Evolutionary conservation across 2,113 vertebrate species (phyloP).

Genomic region (Catharus bicknelli): DNA sequence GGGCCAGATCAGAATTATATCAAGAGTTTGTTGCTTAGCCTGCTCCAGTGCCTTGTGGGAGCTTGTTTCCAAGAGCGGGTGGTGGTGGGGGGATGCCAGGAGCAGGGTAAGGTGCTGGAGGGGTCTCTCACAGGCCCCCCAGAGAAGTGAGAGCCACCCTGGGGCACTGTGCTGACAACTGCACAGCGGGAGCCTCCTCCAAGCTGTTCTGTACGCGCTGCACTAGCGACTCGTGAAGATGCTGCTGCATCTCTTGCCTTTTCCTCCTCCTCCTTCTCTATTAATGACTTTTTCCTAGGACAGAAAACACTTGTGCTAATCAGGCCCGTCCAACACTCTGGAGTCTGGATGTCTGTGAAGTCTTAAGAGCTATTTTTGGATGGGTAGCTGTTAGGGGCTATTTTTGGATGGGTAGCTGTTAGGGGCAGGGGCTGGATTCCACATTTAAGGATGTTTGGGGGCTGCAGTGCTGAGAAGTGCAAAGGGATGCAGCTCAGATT

Average conservation of each 20-base stretch:
- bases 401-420: not conserved
- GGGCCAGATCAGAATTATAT: not conserved
- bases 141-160: not conserved
- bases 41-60: not conserved
- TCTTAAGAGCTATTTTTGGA: not conserved
- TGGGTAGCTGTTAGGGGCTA: not conserved
- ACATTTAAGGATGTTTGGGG: not conserved
- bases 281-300: not conserved
- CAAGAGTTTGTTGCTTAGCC: not conserved
- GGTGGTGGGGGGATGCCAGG: not conserved
- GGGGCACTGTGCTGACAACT: conserved; percentile 13
- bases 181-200: conserved; percentile 6
- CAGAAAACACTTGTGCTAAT: not conserved
- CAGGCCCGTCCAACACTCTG: not conserved
- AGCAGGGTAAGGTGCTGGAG: not conserved
- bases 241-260: conserved; percentile 21
- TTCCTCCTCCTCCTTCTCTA: conserved; percentile 8
- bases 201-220: not conserved
- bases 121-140: not conserved
- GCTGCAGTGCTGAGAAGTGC: not conserved
- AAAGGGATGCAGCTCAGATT: not conserved
- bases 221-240: not conserved
- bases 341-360: conserved; percentile 2
- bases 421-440: not conserved
- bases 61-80: not conserved